Conservation (phyloP, 2,797 vertebrate species). For the Podargus strigoides region DNA sequence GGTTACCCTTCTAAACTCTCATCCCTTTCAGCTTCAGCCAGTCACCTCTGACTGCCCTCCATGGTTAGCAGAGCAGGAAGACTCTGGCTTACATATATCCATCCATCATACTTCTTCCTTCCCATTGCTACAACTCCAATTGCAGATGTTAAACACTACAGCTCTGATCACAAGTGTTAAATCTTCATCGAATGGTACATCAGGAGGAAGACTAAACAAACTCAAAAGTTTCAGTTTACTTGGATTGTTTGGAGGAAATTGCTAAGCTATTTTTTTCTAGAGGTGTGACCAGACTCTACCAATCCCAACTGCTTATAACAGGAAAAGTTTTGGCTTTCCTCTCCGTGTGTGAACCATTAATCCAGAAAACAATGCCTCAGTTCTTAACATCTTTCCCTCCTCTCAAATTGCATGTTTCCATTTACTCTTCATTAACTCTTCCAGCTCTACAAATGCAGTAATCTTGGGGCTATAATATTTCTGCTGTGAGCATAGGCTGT, state of each 20-base stretch:
- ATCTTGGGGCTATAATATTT: background rate
- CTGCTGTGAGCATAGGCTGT: background rate
- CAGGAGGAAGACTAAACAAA: background rate
- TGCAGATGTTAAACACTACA: background rate
- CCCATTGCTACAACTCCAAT: background rate
- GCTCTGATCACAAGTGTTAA: background rate
- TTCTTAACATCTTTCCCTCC: constrained; percentile 32
- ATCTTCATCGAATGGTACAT: background rate
- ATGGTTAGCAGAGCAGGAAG: background rate
- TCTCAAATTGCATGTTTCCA: constrained; percentile 6
- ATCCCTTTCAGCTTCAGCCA: background rate
- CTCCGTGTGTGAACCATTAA: constrained; percentile 16
- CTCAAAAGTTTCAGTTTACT: background rate
- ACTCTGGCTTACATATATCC: background rate
- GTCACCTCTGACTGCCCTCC: background rate
- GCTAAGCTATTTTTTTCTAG: background rate
- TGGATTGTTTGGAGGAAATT: constrained; percentile 15
- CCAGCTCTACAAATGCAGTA: background rate
- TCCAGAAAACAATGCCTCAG: constrained; percentile 26
- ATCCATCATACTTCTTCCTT: background rate
- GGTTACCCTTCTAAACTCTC: background rate
- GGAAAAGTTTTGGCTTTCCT: constrained; percentile 39
- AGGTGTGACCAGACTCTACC: constrained; percentile 1
- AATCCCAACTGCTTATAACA: constrained; percentile 24
- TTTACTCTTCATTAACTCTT: constrained; percentile 45